Conservation (phyloP, 2,888 invertebrate genomes). For the Micoletzkya japonica region DNA sequence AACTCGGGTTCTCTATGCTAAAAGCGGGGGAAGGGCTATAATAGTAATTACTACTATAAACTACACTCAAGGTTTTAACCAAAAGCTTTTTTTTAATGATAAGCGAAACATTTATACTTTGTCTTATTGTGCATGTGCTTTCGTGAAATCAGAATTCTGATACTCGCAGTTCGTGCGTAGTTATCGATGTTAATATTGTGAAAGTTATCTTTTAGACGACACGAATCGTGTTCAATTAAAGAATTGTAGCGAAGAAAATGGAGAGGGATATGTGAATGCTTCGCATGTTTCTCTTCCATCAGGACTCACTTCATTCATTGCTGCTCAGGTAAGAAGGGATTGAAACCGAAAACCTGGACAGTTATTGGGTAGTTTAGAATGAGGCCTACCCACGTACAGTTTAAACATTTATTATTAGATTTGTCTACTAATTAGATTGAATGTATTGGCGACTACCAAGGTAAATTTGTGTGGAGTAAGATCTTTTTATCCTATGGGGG, state of each 20-base stretch:
- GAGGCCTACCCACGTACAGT: not conserved
- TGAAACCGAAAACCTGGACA: not conserved
- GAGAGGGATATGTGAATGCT: constrained; percentile 57
- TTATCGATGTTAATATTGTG: not conserved
- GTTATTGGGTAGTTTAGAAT: not conserved
- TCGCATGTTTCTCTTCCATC: constrained; percentile 43
- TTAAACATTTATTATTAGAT: too few relatives aligned
- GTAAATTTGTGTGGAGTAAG: too few relatives aligned
- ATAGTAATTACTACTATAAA: too few relatives aligned
- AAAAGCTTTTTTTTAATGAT: too few relatives aligned
- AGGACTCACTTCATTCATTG: constrained; percentile 48
- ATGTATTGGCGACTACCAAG: not conserved
- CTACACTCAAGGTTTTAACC: too few relatives aligned
- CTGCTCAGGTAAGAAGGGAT: constrained; percentile 41
- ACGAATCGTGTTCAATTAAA: constrained; percentile 47
- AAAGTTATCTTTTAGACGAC: constrained; percentile 52
- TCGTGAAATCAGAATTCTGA: constrained; percentile 1
- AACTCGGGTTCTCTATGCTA: not conserved
- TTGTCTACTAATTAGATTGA: not conserved
- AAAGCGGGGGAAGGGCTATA: too few relatives aligned
- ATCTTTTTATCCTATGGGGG: too few relatives aligned
- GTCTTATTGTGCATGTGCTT: too few relatives aligned
- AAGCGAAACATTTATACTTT: too few relatives aligned
- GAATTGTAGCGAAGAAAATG: constrained; percentile 33
- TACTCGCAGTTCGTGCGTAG: not conserved